Conservation (phyloP, 1,140 invertebrate species). For the Pantala flavescens region DNA sequence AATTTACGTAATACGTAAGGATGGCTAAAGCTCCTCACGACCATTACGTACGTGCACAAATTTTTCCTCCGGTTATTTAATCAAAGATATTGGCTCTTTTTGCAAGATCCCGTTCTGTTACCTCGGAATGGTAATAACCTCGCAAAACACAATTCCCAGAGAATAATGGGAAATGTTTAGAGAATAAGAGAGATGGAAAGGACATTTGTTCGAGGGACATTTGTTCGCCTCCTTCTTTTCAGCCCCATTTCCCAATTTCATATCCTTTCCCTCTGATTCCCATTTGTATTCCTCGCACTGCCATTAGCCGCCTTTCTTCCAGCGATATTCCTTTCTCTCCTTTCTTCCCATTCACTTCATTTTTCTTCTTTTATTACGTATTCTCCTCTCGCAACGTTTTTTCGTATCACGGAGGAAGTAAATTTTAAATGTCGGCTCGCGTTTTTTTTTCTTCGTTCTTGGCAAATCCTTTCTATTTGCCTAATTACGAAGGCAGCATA, state of each 20-base stretch:
- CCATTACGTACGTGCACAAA: background rate
- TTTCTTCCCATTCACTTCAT: background rate
- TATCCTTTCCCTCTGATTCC: constrained; percentile 9
- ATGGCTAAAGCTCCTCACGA: background rate
- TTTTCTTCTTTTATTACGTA: background rate
- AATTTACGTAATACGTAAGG: background rate
- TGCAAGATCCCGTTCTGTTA: background rate
- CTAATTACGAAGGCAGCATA: too few relatives aligned
- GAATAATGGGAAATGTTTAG: constrained; percentile 3
- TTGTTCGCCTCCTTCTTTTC: background rate
- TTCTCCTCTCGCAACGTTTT: too few relatives aligned
- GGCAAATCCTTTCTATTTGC: too few relatives aligned
- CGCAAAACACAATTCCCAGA: background rate
- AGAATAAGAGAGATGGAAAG: background rate
- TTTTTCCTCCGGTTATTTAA: background rate
- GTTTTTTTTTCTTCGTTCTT: too few relatives aligned
- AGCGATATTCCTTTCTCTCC: background rate
- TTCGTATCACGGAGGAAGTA: too few relatives aligned
- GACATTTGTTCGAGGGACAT: background rate
- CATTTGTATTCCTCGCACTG: background rate
- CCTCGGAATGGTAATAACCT: constrained; percentile 4
- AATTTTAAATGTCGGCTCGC: too few relatives aligned
- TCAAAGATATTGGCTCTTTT: background rate
- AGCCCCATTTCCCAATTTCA: constrained; percentile 8
- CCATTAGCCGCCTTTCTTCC: background rate